phyloP scores from a whole-genome alignment of 2,888 invertebrate genomes.

The Danaus chrysippus region DNA sequence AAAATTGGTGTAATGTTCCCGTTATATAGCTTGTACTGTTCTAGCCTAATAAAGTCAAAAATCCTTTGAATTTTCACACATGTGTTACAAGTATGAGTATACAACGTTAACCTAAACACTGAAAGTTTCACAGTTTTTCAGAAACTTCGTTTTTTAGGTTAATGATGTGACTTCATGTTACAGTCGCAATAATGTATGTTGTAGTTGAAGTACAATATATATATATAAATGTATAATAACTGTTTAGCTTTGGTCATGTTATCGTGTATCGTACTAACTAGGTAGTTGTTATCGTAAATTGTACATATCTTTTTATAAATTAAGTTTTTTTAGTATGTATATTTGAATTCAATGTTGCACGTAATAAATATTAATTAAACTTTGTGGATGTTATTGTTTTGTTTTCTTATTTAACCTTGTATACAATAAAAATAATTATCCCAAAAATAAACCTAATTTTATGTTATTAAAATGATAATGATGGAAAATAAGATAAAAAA shows the following conservation, averaged over 20 bases:
- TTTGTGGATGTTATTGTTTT: neutral
- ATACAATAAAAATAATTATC: no score
- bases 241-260: conserved; percentile 2
- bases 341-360: conserved; percentile 9
- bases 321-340: conserved; percentile 6
- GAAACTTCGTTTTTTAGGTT: neutral
- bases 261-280: neutral
- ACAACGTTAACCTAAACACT: no score
- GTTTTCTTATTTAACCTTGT: neutral
- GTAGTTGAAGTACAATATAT: conserved; percentile 11
- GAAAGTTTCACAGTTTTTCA: no score
- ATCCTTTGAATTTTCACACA: neutral
- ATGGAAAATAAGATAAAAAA: no score
- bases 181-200: conserved; percentile 7
- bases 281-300: conserved; percentile 12
- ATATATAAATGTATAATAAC: conserved; percentile 5
- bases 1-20: neutral
- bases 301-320: conserved; percentile 19
- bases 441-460: no score
- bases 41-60: neutral
- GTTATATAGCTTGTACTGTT: neutral
- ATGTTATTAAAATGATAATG: no score
- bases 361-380: conserved; percentile 1
- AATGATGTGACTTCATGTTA: neutral
- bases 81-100: no score